Conservation (phyloP, 2,113 vertebrate genomes). For the Danio rerio region GRCz12tu NC_133182.1:74889501-74890000, state of each 20-base stretch:
- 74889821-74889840: conserved; percentile 72
- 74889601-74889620: conserved; percentile 69
- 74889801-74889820: conserved; percentile 71
- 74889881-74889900: conserved; percentile 95
- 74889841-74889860: conserved; percentile 78
- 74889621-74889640: conserved; percentile 93
- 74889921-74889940: conserved; percentile 84
- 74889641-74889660: conserved; percentile 78
- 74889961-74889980: conserved; percentile 90
- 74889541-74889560: no score
- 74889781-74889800: conserved; percentile 71
- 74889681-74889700: conserved; percentile 71
- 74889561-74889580: not conserved
- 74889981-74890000: conserved; percentile 86
- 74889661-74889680: conserved; percentile 72
- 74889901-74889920: conserved; percentile 89
- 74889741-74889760: conserved; percentile 53
- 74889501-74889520: no score
- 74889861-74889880: conserved; percentile 88
- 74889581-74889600: not conserved
- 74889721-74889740: conserved; percentile 58
- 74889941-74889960: conserved; percentile 87
- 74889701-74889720: conserved; percentile 71
- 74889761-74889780: conserved; percentile 53
- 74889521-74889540: no score